Percentiles rank a stretch among this genome's conserved stretches.
These are phyloP conservation scores for Ceraclea dissimilis DNA, from an alignment of 2,888 invertebrate genomes.

Conservation along the genomic window DNA sequence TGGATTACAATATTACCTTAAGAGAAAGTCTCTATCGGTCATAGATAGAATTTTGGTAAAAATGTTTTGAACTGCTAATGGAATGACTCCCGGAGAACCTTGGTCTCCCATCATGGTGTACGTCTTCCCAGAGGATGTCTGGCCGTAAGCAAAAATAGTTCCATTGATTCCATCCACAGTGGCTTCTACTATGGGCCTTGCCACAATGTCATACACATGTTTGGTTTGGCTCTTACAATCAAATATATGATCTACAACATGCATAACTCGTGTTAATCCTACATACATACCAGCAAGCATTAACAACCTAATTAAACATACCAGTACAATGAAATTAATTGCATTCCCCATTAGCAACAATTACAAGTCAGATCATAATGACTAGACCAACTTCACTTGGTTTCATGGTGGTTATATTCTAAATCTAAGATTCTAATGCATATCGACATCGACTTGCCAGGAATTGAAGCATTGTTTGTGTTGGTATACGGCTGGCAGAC, in stretches of 20 bases:
- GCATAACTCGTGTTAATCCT: conserved; percentile 8
- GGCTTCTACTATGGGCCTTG: conserved; percentile 63
- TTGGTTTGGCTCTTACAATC: conserved; percentile 49
- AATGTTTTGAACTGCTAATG: conserved; percentile 60
- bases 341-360: too few species aligned
- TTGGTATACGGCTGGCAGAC: too few species aligned
- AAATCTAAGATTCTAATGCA: too few species aligned
- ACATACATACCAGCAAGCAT: conserved; percentile 18
- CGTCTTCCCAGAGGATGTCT: conserved; percentile 85
- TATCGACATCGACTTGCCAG: too few species aligned
- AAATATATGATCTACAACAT: conserved; percentile 65
- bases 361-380: too few species aligned
- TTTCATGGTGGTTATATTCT: too few species aligned
- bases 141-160: conserved; percentile 87
- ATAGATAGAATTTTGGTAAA: conserved; percentile 58
- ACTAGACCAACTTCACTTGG: too few species aligned
- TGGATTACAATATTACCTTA: conserved; percentile 47
- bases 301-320: conserved; percentile 28
- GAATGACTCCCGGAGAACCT: conserved; percentile 65
- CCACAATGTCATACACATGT: conserved; percentile 59
- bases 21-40: conserved; percentile 62
- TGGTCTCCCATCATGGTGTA: conserved; percentile 73
- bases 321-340: too few species aligned
- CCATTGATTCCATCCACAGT: conserved; percentile 73
- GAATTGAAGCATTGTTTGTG: too few species aligned